Evolutionary conservation across 1,140 invertebrate genomes (phyloP), one percentile per base, ranked within the genome.

Genomic region (Oryctes rhinoceros): DNA sequence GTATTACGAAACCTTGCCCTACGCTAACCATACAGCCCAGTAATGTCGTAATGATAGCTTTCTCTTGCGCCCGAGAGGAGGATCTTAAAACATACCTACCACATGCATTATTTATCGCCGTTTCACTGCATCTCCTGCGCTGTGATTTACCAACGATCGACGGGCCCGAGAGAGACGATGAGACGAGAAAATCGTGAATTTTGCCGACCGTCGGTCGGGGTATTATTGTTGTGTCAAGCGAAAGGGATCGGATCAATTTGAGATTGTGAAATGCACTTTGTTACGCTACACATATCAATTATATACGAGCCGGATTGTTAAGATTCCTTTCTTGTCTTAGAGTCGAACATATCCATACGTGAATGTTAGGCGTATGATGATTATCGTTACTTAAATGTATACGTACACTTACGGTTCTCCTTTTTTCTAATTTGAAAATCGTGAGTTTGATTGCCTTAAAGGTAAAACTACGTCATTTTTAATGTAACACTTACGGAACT

Each of bases 31-130:
- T 18, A 18, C 18, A 59, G 5, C n/a, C 7, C 53, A 18, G 53
- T 59, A 59, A 59, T 59, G 53, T 59, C 53, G 53, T 59, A 59
- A 59, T 59, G n/a, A 59, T 59, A 59, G 53, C 53, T 59, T 59
- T 59, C 53, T 59, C 15, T 59, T 18, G 15, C 53, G 15, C 18
- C n/a, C 53, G 18, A 59, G 53, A 18, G 53, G 53, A 59, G 53
- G 7, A 59, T 18, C 53, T 4, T 59, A 59, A 59, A 59, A n/a
- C 53, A 59, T 59, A 59, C 53, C 53, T 59, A 59, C 53, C 53
- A 59, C 53, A 59, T 59, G 5, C 53, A 59, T n/a, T 59, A 59
- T 59, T 59, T 59, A 59, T 59, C 53, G 15, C 53, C 18, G 18
- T 59, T 59, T 18, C 53, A 15, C 18, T 59, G 53, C 53, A 59